Evolutionary conservation across 2,113 vertebrate species (phyloP).

Genomic region (Hippocampus comes): DNA sequence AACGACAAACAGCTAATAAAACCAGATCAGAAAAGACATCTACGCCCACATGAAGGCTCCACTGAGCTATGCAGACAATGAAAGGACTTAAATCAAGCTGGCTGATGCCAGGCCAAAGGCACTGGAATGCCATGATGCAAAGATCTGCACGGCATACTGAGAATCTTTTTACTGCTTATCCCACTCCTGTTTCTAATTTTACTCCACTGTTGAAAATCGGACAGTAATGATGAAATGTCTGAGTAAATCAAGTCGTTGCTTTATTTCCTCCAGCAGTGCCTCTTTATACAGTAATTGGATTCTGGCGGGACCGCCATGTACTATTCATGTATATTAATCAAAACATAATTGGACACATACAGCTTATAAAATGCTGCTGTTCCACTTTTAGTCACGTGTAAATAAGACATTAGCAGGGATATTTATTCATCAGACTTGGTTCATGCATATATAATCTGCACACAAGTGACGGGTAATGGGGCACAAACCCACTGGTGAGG

Average conservation of each 20-base stretch:
- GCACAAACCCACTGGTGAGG: conserved; percentile 8
- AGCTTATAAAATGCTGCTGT: conserved; percentile 62
- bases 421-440: conserved; percentile 62
- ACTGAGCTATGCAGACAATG: conserved; percentile 2
- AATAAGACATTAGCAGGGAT: conserved; percentile 64
- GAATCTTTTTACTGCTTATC: conserved; percentile 17
- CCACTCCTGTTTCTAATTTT: conserved; percentile 32
- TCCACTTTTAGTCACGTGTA: conserved; percentile 65
- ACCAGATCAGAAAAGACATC: conserved; percentile 2
- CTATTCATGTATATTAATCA: conserved; percentile 67
- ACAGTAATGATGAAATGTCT: conserved; percentile 29
- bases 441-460: conserved; percentile 49
- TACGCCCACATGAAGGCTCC: conserved; percentile 6
- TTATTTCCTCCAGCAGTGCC: conserved; percentile 51
- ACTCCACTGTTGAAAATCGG: conserved; percentile 24
- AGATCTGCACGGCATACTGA: neutral
- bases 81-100: neutral
- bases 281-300: conserved; percentile 66
- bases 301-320: conserved; percentile 53
- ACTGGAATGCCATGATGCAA: neutral
- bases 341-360: conserved; percentile 70
- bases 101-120: conserved; percentile 4
- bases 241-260: conserved; percentile 47
- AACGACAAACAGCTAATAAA: conserved; percentile 35
- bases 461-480: conserved; percentile 28